Evolutionary conservation across 2,113 vertebrate species (phyloP), one percentile per base, ranked within the genome.

Genomic region (Ramphastos sulfuratus): DNA sequence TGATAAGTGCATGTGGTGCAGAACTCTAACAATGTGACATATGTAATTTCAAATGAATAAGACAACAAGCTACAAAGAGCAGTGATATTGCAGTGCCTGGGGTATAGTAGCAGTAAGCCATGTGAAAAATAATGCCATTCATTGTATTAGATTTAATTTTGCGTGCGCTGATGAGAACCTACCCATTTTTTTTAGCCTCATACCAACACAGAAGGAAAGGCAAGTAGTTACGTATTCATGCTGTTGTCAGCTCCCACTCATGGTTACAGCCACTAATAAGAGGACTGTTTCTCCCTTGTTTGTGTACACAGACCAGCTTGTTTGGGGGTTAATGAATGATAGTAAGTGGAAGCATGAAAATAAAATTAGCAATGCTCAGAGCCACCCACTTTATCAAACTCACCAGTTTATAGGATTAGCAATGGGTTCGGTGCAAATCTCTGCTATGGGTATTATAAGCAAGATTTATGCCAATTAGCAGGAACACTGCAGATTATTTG

Each of bases 371-470:
- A 67, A 96, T 92, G 95, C 93, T 82, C 92, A 92, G 74, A 87
- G 76, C 95, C 87, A 91, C 92, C 37, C 85, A 96, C 94, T 96
- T 96, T 93, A 95, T 96, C 93, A 96, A 91, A 39, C 54, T 95
- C 77, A 85, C 82, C 72, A 92, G 87, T 95, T 97, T 96, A 97
- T 94, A 91, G 81, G 94, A 98, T 97, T 97, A 96, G 90, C 87
- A 96, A 78, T 96, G 96, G 92, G 95, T 94, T 97, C 92, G 50
- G 52, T 80, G 85, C 90, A 97, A 97, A 97, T 96, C 90, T 95
- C 83, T 93, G 58, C 92, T 87, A 79, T 18, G 72, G 80, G 89
- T 94, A 96, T 96, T 95, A 94, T 21, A 9, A 93, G 87, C 60
- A 74, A 96, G 82, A 86, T 77, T 64, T 92, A 83, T 95, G 96